Conservation (phyloP, 2,797 vertebrate species). For the Molothrus aeneus region DNA sequence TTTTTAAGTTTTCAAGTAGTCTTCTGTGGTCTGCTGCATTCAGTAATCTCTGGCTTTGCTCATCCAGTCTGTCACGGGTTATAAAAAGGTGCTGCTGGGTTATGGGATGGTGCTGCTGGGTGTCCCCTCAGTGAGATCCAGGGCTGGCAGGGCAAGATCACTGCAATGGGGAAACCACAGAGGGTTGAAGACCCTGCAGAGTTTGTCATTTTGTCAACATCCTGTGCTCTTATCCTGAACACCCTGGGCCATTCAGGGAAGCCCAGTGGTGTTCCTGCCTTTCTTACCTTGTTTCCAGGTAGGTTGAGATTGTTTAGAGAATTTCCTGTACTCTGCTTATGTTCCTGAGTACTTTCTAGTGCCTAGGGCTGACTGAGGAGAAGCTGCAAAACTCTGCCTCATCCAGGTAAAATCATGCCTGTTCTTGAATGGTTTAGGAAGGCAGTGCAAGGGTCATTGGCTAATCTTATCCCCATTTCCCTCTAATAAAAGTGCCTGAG, state of each 20-base stretch:
- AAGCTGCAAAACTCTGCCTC: background rate
- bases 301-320: background rate
- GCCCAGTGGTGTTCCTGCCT: background rate
- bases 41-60: background rate
- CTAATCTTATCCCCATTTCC: background rate
- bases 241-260: fast-evolving
- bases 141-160: background rate
- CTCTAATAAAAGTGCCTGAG: background rate
- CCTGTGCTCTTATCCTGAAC: background rate
- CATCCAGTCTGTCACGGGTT: background rate
- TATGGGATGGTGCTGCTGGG: background rate
- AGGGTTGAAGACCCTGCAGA: background rate
- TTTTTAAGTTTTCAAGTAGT: background rate
- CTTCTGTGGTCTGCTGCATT: background rate
- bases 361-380: background rate
- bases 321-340: background rate
- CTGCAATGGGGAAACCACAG: background rate
- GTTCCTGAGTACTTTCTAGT: background rate
- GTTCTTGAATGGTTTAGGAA: background rate
- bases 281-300: background rate
- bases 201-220: background rate
- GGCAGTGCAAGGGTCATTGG: background rate
- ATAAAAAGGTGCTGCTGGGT: background rate
- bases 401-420: background rate
- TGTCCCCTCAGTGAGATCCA: background rate